Evolutionary conservation across 2,113 vertebrate genomes (phyloP).

Genomic region (Oncorhynchus tshawytscha): DNA sequence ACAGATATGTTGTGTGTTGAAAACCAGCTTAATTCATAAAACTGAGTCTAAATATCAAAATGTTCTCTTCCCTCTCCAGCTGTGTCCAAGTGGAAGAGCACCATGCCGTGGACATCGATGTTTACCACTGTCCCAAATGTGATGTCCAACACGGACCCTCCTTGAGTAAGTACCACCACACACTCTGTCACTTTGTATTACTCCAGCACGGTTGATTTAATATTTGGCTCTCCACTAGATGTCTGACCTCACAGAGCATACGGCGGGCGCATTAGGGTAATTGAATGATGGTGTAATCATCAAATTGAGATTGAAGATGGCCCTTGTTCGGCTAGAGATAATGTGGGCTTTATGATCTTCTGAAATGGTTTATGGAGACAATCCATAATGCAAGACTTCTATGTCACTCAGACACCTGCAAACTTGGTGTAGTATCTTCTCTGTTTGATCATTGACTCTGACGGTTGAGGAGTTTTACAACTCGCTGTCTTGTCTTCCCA

Average conservation of each 20-base stretch:
- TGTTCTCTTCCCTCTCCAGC: slow-evolving; percentile 63
- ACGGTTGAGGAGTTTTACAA: no score
- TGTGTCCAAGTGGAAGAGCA: slow-evolving; percentile 88
- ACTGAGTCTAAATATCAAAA: neutral
- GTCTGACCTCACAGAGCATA: no score
- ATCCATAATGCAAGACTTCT: slow-evolving; percentile 16
- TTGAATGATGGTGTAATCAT: slow-evolving; percentile 28
- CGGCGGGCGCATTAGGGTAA: slow-evolving; percentile 12
- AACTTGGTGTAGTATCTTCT: neutral
- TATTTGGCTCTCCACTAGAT: neutral
- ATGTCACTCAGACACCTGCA: neutral
- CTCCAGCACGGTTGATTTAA: neutral
- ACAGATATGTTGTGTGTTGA: neutral
- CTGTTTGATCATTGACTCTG: no score
- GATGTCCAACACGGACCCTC: slow-evolving; percentile 80
- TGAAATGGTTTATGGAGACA: slow-evolving; percentile 16
- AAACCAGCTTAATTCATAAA: neutral
- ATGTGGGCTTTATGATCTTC: neutral
- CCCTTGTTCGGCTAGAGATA: slow-evolving; percentile 7
- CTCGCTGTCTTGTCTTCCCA: slow-evolving; percentile 42
- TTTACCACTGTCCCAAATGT: slow-evolving; percentile 90
- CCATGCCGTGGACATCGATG: slow-evolving; percentile 87
- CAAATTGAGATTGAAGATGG: slow-evolving; percentile 14
- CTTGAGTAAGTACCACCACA: slow-evolving; percentile 75
- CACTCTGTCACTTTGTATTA: neutral